These are phyloP conservation scores for Zapus hudsonius DNA, from an alignment of 2,113 vertebrate genomes.

Conservation along the genomic window DNA sequence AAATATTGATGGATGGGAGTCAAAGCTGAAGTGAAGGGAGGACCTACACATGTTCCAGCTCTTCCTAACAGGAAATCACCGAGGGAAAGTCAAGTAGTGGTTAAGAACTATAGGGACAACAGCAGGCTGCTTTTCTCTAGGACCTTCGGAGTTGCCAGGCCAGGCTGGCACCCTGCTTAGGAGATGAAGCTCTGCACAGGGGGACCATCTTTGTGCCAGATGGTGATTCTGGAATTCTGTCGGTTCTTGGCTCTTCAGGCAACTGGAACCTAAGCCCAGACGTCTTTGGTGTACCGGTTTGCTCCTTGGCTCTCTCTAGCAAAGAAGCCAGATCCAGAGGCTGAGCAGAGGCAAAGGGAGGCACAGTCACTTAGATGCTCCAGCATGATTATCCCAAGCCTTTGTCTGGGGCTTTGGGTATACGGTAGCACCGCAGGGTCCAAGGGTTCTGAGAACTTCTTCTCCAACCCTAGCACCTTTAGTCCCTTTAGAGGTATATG, in stretches of 20 bases:
- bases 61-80: constrained; percentile 42
- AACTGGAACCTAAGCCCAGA: constrained; percentile 40
- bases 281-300: constrained; percentile 1
- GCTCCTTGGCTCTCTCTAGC: background rate
- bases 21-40: constrained; percentile 7
- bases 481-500: background rate
- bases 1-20: constrained; percentile 32
- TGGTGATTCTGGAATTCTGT: constrained; percentile 23
- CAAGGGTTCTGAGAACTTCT: rapidly evolving
- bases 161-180: background rate
- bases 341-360: background rate
- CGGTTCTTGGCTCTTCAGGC: constrained; percentile 30
- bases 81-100: constrained; percentile 15
- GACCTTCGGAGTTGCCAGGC: background rate
- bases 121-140: background rate
- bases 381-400: rapidly evolving
- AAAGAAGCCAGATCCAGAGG: background rate
- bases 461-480: background rate
- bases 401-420: background rate
- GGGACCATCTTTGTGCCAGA: constrained; percentile 74
- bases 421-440: rapidly evolving
- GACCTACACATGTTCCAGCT: background rate
- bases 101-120: constrained; percentile 3
- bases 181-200: background rate
- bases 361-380: rapidly evolving